Evolutionary conservation across 2,888 invertebrate genomes (phyloP).

Genomic region (Xestia ashworthii): DNA sequence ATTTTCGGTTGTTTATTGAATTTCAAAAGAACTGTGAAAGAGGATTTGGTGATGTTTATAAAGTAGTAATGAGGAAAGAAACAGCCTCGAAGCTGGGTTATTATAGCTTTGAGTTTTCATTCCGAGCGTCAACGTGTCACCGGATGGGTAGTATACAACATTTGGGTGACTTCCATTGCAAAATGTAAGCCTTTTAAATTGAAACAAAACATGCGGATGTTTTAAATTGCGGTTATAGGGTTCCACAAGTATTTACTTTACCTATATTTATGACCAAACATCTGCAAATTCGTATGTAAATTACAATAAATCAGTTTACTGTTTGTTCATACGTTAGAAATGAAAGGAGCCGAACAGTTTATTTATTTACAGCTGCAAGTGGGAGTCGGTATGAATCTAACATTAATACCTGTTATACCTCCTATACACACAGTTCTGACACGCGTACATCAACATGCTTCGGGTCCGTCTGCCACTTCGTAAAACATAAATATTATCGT

Average conservation of each 20-base stretch:
- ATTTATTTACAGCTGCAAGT: constrained; percentile 73
- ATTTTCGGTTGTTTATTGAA: constrained; percentile 86
- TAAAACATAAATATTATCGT: constrained; percentile 90
- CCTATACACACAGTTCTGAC: constrained; percentile 79
- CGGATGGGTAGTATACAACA: constrained; percentile 36
- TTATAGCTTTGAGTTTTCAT: constrained; percentile 43
- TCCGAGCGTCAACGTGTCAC: constrained; percentile 50
- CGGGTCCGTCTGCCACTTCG: constrained; percentile 83
- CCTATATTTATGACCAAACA: constrained; percentile 66
- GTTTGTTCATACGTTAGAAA: constrained; percentile 71
- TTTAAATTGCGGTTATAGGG: constrained; percentile 39
- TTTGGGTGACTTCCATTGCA: constrained; percentile 41
- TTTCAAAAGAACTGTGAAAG: constrained; percentile 82
- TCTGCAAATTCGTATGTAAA: constrained; percentile 67
- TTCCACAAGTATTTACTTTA: constrained; percentile 59
- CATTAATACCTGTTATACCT: constrained; percentile 74
- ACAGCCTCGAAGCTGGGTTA: constrained; percentile 61
- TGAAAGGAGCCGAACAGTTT: constrained; percentile 74
- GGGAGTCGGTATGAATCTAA: constrained; percentile 73
- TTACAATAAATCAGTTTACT: constrained; percentile 69
- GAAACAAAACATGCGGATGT: constrained; percentile 35
- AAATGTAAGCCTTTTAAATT: constrained; percentile 48
- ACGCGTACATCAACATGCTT: constrained; percentile 82
- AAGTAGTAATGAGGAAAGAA: constrained; percentile 77
- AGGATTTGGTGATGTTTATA: constrained; percentile 81